These are phyloP conservation scores for Phaethornis superciliosus DNA, from an alignment of 2,113 vertebrate genomes.

Conservation along the genomic window DNA sequence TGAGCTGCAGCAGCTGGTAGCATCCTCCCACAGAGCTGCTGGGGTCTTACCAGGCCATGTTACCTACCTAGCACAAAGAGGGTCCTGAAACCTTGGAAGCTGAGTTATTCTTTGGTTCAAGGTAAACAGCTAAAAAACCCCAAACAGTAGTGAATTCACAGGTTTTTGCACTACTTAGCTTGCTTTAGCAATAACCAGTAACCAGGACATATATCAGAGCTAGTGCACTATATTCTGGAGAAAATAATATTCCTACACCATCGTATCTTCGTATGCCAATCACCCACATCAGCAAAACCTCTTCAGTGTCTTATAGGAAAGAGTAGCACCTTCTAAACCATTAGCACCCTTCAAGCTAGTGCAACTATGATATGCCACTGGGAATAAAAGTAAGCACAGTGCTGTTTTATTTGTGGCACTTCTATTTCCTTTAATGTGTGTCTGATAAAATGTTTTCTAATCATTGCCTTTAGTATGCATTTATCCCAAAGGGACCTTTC, in stretches of 20 bases:
- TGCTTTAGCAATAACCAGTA: neutral
- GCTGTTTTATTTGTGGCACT: slow-evolving; percentile 54
- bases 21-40: neutral
- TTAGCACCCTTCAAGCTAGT: slow-evolving; percentile 23
- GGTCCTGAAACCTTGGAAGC: neutral
- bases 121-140: neutral
- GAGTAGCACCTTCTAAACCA: slow-evolving; percentile 32
- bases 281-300: neutral
- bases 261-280: neutral
- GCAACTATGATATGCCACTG: slow-evolving; percentile 1
- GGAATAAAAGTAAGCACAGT: slow-evolving; percentile 40
- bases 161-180: neutral
- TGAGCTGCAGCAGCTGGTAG: neutral
- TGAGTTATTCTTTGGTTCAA: neutral
- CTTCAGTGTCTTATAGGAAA: slow-evolving; percentile 11
- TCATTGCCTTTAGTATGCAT: slow-evolving; percentile 59
- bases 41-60: neutral
- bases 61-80: neutral
- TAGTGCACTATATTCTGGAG: neutral
- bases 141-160: neutral
- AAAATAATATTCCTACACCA: neutral
- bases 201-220: neutral
- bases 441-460: slow-evolving; percentile 71
- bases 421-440: slow-evolving; percentile 61
- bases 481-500: slow-evolving; percentile 73